Evolutionary conservation across 2,888 invertebrate genomes (phyloP), one percentile per base, ranked within the genome.

Genomic region (Macroteleia sp.): DNA sequence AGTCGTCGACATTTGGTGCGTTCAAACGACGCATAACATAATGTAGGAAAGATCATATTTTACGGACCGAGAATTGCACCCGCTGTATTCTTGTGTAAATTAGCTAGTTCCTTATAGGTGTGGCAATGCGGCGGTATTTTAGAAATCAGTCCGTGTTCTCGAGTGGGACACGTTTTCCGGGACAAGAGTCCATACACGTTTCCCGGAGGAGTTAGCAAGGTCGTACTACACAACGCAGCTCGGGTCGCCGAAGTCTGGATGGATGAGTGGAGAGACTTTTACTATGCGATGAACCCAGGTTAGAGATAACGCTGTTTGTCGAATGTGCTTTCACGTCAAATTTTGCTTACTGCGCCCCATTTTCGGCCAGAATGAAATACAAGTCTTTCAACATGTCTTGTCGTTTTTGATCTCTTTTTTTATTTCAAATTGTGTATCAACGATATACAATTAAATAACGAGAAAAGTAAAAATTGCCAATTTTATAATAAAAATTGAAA

Each of bases 231-330:
- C 93, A 99, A 99, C 93, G 98, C 99, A 86, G 98, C 98, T 88
- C 95, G 99, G 88, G 98, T 99, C 88, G 99, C 99, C 88, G 98
- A 98, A 92, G 99, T 99, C 89, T 99, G 99, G 99, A 97, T 99
- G 96, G 99, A 99, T 95, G 98, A 99, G 92, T 99, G 99, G 97
- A 96, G 97, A 92, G 97, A 97, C 93, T 98, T 98, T 95, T 98
- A 97, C 95, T 98, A 97, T 95, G 97, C 97, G 93, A 98, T 98
- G 96, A 98, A 97, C 93, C 97, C 98, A 97, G 98, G 98, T 98
- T 96, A 91, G 91, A 91, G 91, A 69, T 67, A 76, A 79, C 75
- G 75, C 57, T 79, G 75, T 79, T 76, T 75, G 71, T 75, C 70
- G 71, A 75, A 56, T 75, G 59, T 64, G 75, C 79, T 79, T 71